Evolutionary conservation across 2,797 vertebrate species (phyloP).

Genomic region (Thripadectes ignobilis): DNA sequence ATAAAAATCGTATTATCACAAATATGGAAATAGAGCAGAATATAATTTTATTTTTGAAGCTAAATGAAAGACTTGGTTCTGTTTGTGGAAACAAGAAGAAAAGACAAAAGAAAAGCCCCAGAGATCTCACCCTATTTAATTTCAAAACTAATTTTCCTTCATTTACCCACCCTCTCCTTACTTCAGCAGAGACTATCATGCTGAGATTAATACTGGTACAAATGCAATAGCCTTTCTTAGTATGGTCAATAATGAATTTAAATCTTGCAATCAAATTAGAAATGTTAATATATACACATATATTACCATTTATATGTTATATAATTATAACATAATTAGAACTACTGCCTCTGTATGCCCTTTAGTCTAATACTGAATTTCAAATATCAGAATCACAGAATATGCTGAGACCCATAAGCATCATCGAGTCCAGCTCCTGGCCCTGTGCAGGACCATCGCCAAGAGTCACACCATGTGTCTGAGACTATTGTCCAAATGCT

Average conservation of each 20-base stretch:
- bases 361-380: not conserved
- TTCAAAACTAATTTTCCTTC: not conserved
- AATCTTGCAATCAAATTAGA: not conserved
- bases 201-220: not conserved
- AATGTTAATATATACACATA: not conserved
- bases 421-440: not conserved
- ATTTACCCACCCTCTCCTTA: not conserved
- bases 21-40: rapidly evolving
- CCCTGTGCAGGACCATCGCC: not conserved
- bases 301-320: not conserved
- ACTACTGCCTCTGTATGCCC: not conserved
- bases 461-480: not conserved
- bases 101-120: not conserved
- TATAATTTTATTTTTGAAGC: not conserved
- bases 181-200: not conserved
- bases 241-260: not conserved
- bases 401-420: not conserved
- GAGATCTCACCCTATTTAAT: not conserved
- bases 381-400: not conserved
- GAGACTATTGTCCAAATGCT: not conserved
- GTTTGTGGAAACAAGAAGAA: not conserved
- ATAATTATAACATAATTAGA: not conserved
- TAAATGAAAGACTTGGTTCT: not conserved
- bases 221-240: not conserved
- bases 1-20: not conserved